Conservation (phyloP, 1,140 invertebrate species). For the Drosophila kanapiae region DNA sequence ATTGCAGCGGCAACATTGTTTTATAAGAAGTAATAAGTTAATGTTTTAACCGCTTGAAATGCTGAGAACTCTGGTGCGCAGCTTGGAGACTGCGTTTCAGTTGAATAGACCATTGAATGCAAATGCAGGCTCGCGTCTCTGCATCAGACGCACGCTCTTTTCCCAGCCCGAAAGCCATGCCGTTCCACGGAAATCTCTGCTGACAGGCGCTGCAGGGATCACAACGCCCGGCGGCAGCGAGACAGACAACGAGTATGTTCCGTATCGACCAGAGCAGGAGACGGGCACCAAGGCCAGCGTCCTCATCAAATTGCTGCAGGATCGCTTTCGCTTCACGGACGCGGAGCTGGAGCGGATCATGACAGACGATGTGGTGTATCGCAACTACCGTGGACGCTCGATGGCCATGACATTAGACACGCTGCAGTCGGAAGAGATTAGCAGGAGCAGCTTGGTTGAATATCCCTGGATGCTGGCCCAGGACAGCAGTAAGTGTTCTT, state of each 20-base stretch:
- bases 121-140: neutral
- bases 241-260: conserved; percentile 63
- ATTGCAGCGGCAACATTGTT: conserved; percentile 35
- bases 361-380: conserved; percentile 60
- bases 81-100: conserved; percentile 40
- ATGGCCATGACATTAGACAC: conserved; percentile 50
- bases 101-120: conserved; percentile 8
- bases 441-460: conserved; percentile 65
- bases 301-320: conserved; percentile 45
- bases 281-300: conserved; percentile 22
- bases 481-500: conserved; percentile 54
- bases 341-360: conserved; percentile 54
- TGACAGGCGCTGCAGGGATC: conserved; percentile 8
- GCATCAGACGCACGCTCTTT: conserved; percentile 45
- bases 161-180: conserved; percentile 45
- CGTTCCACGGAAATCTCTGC: conserved; percentile 18
- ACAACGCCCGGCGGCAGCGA: conserved; percentile 38
- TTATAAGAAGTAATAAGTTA: conserved; percentile 29
- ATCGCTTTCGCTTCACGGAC: conserved; percentile 59
- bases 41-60: conserved; percentile 21
- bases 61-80: conserved; percentile 57
- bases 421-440: conserved; percentile 60
- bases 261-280: conserved; percentile 58
- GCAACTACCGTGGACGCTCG: conserved; percentile 50
- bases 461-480: conserved; percentile 76